Evolutionary conservation across 2,113 vertebrate species (phyloP).

Genomic region (Gallinago paraguaiae): DNA sequence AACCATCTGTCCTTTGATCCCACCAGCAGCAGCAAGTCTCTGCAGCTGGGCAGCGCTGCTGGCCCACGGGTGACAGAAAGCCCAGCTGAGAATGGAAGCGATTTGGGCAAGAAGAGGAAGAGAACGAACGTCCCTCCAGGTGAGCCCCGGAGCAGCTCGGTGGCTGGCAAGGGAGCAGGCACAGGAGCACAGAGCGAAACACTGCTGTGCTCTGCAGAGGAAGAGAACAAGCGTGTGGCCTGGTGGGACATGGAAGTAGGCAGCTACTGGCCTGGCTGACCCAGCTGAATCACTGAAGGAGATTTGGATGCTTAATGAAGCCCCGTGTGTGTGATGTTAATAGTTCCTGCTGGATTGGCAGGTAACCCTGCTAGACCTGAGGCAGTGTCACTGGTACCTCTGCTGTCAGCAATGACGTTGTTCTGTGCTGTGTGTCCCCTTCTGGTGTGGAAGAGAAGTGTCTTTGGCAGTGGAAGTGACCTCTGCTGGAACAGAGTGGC

Average conservation of each 20-base stretch:
- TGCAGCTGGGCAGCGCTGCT: constrained; percentile 79
- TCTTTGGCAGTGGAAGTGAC: background rate
- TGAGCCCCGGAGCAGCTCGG: constrained; percentile 37
- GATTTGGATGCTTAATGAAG: background rate
- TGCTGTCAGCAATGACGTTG: background rate
- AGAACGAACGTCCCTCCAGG: constrained; percentile 82
- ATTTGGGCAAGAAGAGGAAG: constrained; percentile 87
- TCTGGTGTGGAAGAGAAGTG: background rate
- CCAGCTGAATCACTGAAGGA: background rate
- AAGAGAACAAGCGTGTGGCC: background rate
- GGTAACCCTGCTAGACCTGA: background rate
- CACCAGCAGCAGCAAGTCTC: constrained; percentile 78
- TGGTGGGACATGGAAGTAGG: background rate
- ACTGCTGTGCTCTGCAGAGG: background rate
- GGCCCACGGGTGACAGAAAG: constrained; percentile 76
- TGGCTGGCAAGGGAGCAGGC: background rate
- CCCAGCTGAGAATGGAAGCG: constrained; percentile 80
- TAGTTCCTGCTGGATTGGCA: background rate
- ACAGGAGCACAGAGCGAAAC: fast-evolving
- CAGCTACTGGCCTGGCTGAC: background rate
- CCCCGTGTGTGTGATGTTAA: background rate
- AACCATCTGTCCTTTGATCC: constrained; percentile 87
- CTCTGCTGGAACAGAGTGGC: background rate
- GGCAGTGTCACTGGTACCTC: no score
- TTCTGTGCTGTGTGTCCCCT: background rate